A percentile compares a stretch with the other conserved stretches of the same genome.
Conservation (phyloP, 2,113 vertebrate genomes). For the Noctilio leporinus region DNA sequence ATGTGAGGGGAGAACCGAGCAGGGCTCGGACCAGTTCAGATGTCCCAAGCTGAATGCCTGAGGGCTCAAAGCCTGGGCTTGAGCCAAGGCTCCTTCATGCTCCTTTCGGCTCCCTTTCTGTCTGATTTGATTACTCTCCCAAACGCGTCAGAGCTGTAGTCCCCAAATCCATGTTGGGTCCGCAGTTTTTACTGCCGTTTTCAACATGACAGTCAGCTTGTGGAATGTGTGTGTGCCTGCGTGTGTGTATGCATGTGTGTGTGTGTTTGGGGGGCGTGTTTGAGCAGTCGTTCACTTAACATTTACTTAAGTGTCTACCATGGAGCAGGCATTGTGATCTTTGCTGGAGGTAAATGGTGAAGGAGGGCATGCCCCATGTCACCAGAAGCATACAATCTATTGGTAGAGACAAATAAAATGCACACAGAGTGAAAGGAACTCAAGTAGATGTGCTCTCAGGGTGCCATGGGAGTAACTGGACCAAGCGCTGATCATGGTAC, state of each 20-base stretch:
- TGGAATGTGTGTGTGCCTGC: no score
- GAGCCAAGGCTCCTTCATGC: not conserved
- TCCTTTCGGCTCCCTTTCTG: not conserved
- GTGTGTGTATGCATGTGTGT: no score
- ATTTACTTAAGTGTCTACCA: not conserved
- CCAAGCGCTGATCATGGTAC: not conserved
- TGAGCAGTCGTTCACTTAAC: not conserved
- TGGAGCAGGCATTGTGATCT: not conserved
- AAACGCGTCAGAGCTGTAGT: not conserved
- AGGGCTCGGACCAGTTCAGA: not conserved
- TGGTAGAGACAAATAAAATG: not conserved
- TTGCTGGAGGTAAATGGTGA: not conserved
- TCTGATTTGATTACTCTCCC: not conserved
- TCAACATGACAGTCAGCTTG: not conserved
- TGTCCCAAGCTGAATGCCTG: not conserved
- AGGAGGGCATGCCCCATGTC: not conserved
- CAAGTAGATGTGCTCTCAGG: no score
- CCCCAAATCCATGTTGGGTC: not conserved
- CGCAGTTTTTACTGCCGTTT: not conserved
- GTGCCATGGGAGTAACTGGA: not conserved
- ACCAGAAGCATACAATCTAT: not conserved
- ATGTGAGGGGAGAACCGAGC: not conserved
- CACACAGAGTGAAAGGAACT: not conserved
- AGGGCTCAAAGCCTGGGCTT: not conserved
- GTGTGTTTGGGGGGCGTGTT: not conserved